These are phyloP conservation scores for Hydractinia symbiolongicarpus DNA, from an alignment of 30 jellyfish, hydroid and myxozoan species.

Conservation along the genomic window DNA sequence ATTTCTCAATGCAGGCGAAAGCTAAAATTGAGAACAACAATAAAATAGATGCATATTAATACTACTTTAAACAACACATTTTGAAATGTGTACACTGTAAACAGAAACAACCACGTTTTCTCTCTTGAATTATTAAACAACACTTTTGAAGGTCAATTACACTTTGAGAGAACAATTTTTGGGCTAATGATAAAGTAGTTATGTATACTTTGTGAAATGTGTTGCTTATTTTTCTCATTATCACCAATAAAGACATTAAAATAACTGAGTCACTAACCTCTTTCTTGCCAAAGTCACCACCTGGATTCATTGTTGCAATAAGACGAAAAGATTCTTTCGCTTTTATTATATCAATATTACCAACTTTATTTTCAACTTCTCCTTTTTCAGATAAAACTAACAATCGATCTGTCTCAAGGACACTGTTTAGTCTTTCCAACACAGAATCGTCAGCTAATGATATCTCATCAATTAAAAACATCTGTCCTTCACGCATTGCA, in stretches of 20 bases:
- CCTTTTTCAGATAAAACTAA: conserved; percentile 94
- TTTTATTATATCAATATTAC: conserved; percentile 46
- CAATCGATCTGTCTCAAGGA: conserved; percentile 68
- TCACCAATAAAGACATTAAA: neutral
- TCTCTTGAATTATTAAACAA: too few relatives aligned
- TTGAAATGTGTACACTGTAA: too few relatives aligned
- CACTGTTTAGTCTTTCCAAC: conserved; percentile 87
- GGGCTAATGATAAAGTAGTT: neutral
- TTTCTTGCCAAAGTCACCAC: conserved; percentile 96
- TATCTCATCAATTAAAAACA: conserved; percentile 86
- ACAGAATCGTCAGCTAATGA: conserved; percentile 99
- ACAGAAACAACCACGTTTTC: too few relatives aligned
- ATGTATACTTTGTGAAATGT: neutral
- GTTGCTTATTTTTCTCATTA: neutral
- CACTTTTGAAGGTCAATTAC: too few relatives aligned
- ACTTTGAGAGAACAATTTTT: neutral
- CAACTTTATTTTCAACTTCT: conserved; percentile 29
- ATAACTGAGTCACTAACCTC: conserved; percentile 46
- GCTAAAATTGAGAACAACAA: conserved; percentile 23
- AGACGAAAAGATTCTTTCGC: conserved; percentile 67
- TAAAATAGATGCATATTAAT: neutral
- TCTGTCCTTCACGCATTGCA: conserved; percentile 84
- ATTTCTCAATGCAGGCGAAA: conserved; percentile 93
- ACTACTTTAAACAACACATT: neutral
- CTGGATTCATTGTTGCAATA: conserved; percentile 98